Base-by-base conservation (phyloP, 1,140 invertebrate species). In the Euura saliciscinereae region DNA sequence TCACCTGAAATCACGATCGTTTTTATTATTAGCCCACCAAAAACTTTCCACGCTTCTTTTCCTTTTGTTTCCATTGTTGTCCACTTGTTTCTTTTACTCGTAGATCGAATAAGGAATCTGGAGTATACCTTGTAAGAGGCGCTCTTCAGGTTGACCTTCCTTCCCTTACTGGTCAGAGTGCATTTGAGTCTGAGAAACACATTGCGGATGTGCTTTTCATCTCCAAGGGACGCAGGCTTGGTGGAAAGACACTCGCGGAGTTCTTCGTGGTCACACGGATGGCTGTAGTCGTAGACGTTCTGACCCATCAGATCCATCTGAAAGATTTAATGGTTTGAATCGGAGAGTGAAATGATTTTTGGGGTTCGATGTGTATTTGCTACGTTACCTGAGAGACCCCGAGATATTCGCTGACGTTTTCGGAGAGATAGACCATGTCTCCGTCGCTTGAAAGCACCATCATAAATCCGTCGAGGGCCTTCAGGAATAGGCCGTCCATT, bases 211-310 rank as follows among this genome's bases (percentile, higher is more conserved):
- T 84, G 81, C 79, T 84, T 83, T 75, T 84, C 83, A 46, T 84
- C 76, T 43, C 77, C 79, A 13, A 79, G 79, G 69, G 88, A 88
- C 2, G 59, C 65, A 4, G 89, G 82, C 73, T 93, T 93, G 44
- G 88, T 78, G 0, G 88, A 88, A 3, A 98, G 87, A 13, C 94
- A 92, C 71, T 97, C 94, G 67, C 92, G 93, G 11, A 98, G 91
- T 85, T 99, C 97, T 59, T 95, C 94, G 82, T 98, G 97, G 86
- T 99, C 97, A 82, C 97, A 98, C 6, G 96, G 96, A 87, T 99
- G 97, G 69, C 93, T 94, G 82, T 97, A 97, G 77, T 98, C 97
- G 87, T 94, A 98, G 45, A 98, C 92, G 83, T 94, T 97, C 78
- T 97, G 95, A 2, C 97, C 97, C 90, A 98, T 93, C 84, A 98